Percentiles rank a stretch among this genome's conserved stretches.
phyloP scores from a whole-genome alignment of 2,888 invertebrate species.

The Eupeodes luniger region DNA sequence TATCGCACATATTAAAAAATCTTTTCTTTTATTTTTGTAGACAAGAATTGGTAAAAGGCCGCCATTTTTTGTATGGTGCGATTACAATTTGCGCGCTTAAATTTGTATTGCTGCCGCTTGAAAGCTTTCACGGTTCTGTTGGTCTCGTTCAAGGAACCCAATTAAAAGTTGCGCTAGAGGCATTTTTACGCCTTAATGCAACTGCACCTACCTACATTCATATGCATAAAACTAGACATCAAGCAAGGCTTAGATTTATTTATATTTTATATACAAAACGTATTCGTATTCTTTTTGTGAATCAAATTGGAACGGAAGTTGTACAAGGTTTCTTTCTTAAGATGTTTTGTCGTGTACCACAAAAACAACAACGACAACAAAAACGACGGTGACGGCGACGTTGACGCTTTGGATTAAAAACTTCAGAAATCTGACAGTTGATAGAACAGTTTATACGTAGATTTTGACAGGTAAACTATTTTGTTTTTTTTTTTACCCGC shows the following conservation, averaged over 20 bases:
- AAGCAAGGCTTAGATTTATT: slow-evolving; percentile 16
- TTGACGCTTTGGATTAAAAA: slow-evolving; percentile 61
- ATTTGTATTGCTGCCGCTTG: slow-evolving; percentile 50
- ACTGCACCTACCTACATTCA: slow-evolving; percentile 65
- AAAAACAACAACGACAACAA: not conserved
- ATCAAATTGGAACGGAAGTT: slow-evolving; percentile 68
- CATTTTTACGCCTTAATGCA: slow-evolving; percentile 69
- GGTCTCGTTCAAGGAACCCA: slow-evolving; percentile 70
- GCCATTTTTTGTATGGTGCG: slow-evolving; percentile 26
- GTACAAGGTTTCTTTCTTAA: slow-evolving; percentile 60
- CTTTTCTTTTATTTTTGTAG: not conserved
- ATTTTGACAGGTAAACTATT: slow-evolving; percentile 57
- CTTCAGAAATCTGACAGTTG: slow-evolving; percentile 63
- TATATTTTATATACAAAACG: slow-evolving; percentile 1
- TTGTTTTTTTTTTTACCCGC: not conserved
- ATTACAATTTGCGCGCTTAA: slow-evolving; percentile 9
- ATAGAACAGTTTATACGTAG: slow-evolving; percentile 36
- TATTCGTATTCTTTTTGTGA: slow-evolving; percentile 19
- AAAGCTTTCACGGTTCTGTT: slow-evolving; percentile 57
- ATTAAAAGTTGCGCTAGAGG: slow-evolving; percentile 62
- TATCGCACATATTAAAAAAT: slow-evolving; percentile 15
- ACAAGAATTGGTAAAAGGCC: not conserved
- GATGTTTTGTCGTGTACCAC: slow-evolving; percentile 32
- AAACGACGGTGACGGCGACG: not conserved
- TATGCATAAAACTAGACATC: slow-evolving; percentile 35